Evolutionary conservation across 2,888 invertebrate genomes (phyloP).

Genomic region (Perdita meconis): DNA sequence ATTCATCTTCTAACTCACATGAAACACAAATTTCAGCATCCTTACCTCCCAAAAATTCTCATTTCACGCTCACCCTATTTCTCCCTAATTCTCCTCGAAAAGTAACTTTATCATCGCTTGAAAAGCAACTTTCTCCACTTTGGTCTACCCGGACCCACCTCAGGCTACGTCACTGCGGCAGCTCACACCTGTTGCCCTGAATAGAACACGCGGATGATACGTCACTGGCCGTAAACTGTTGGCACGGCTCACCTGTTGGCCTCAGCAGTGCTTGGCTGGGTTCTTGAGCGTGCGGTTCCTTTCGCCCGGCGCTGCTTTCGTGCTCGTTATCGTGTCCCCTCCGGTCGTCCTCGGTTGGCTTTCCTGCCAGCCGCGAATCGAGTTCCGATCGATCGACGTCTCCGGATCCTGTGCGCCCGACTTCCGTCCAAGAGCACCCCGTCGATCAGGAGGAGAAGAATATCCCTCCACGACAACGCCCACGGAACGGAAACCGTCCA

Average conservation of each 20-base stretch:
- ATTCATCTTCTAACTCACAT: too few species aligned
- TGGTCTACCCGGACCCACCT: background rate
- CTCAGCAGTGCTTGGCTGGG: conserved; percentile 76
- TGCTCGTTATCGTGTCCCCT: conserved; percentile 25
- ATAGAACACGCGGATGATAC: conserved; percentile 69
- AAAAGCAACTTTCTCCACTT: background rate
- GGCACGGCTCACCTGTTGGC: conserved; percentile 80
- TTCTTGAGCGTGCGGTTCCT: conserved; percentile 75
- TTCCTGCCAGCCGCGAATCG: background rate
- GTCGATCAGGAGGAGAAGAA: background rate
- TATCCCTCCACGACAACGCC: conserved; percentile 47
- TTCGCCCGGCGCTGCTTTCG: conserved; percentile 54
- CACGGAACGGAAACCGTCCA: conserved; percentile 41
- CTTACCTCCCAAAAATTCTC: too few species aligned
- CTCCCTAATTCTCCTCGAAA: background rate
- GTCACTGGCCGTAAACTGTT: conserved; percentile 77
- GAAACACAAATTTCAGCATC: too few species aligned
- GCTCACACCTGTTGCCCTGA: conserved; percentile 72
- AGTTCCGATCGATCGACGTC: background rate
- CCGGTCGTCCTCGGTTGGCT: conserved; percentile 4
- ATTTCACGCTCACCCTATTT: too few species aligned
- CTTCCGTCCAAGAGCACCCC: background rate
- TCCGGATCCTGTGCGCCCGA: background rate
- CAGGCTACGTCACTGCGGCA: conserved; percentile 43
- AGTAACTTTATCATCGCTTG: background rate